Evolutionary conservation across 2,113 vertebrate species (phyloP).

Genomic region (Tupaia tana): DNA sequence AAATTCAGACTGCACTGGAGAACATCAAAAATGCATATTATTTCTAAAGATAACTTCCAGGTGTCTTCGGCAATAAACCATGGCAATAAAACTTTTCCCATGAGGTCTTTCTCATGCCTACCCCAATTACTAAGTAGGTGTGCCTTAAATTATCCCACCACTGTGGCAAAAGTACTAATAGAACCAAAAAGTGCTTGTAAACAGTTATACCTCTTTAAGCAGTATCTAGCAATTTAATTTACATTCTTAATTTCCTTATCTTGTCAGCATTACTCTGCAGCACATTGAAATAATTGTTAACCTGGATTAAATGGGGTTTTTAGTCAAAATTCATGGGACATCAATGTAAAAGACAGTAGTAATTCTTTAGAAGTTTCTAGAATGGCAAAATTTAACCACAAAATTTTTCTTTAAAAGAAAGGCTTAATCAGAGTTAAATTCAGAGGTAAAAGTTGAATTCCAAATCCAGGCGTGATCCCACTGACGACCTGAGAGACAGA

Average conservation of each 20-base stretch:
- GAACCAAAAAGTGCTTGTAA: background rate
- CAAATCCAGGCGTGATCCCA: background rate
- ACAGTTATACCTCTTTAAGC: background rate
- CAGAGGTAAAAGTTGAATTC: constrained; percentile 11
- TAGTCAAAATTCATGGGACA: background rate
- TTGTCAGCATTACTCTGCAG: background rate
- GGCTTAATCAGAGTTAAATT: background rate
- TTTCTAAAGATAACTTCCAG: constrained; percentile 20
- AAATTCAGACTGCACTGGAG: background rate
- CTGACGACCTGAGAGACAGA: background rate
- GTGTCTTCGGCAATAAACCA: background rate
- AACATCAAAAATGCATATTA: background rate
- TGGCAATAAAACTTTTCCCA: background rate
- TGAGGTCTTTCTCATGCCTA: background rate
- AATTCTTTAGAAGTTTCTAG: constrained; percentile 24
- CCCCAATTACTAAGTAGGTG: background rate
- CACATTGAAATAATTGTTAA: constrained; percentile 27
- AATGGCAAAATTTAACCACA: background rate
- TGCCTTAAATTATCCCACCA: constrained; percentile 12
- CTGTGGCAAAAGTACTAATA: background rate
- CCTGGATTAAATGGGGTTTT: background rate
- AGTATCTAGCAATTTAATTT: constrained; percentile 34
- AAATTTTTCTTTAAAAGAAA: background rate
- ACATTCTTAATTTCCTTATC: background rate
- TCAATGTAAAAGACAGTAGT: background rate